Evolutionary conservation across 2,888 invertebrate species (phyloP), one percentile per base, ranked within the genome.

Genomic region (Tillus elongatus): DNA sequence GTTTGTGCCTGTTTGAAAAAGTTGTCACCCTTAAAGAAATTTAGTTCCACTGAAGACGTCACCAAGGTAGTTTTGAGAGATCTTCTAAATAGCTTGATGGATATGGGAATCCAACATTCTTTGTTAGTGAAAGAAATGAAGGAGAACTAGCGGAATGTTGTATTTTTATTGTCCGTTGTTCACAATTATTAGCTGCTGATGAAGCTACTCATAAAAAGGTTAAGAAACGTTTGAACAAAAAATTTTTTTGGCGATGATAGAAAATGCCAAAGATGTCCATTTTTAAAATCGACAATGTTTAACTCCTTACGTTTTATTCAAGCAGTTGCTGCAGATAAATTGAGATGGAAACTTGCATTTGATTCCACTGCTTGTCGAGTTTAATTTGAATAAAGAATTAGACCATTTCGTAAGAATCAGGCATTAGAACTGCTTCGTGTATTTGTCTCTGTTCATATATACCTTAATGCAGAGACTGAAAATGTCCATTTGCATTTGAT

Each of bases 401-500:
- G 82, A 41, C 74, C 76, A 15, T 83, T 77, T 51, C 69, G 79
- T 13, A 71, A 78, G 29, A 75, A 72, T 43, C 82, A 83, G 63
- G 79, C 79, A 0, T n/a, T n/a, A n/a, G n/a, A n/a, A n/a, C n/a
- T n/a, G n/a, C n/a, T n/a, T n/a, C n/a, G n/a, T n/a, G n/a, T n/a
- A n/a, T n/a, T n/a, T n/a, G n/a, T n/a, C n/a, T n/a, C n/a, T n/a
- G n/a, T n/a, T n/a, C n/a, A n/a, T n/a, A n/a, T n/a, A n/a, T n/a
- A n/a, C n/a, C n/a, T n/a, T n/a, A n/a, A n/a, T n/a, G n/a, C n/a
- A n/a, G n/a, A n/a, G n/a, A n/a, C n/a, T n/a, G n/a, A n/a, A 82
- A 63, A 66, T 26, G 79, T 77, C 3, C 76, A 71, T 46, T 75
- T 75, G 61, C 61, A 68, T 30, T 64, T 86, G 33, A 67, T 75